These are phyloP conservation scores for Patiria pectinifera DNA, from an alignment of 53 echinoderm and acorn worm species.

Conservation along the genomic window DNA sequence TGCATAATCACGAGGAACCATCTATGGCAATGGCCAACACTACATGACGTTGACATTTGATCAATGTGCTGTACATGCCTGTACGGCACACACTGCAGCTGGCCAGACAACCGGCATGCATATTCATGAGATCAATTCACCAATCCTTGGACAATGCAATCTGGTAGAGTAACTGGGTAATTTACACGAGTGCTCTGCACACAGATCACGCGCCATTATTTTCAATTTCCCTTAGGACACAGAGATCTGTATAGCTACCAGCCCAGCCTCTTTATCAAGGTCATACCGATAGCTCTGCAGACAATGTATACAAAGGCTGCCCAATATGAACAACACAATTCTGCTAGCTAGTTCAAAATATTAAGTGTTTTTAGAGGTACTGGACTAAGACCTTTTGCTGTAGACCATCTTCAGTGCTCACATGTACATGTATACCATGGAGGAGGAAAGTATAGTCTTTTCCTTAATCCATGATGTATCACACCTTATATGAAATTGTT, in stretches of 20 bases:
- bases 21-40: too few species aligned
- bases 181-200: not conserved
- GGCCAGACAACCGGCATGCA: slow-evolving; percentile 1
- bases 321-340: not conserved
- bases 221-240: not conserved
- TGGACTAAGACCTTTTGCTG: too few species aligned
- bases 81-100: not conserved
- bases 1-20: too few species aligned
- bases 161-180: not conserved
- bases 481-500: too few species aligned
- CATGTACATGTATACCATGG: too few species aligned
- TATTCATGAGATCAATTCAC: slow-evolving; percentile 5
- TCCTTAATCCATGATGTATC: too few species aligned
- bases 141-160: not conserved
- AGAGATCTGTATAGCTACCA: not conserved
- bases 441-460: too few species aligned
- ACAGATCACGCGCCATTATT: not conserved
- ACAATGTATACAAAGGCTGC: not conserved
- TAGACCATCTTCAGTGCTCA: too few species aligned
- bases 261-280: slow-evolving; percentile 11
- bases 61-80: not conserved
- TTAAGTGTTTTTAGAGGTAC: too few species aligned
- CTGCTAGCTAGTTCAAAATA: not conserved
- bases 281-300: not conserved
- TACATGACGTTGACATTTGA: too few species aligned